These are phyloP conservation scores for Astropecten irregularis DNA, from an alignment of 53 echinoderm and acorn worm species.

Conservation along the genomic window DNA sequence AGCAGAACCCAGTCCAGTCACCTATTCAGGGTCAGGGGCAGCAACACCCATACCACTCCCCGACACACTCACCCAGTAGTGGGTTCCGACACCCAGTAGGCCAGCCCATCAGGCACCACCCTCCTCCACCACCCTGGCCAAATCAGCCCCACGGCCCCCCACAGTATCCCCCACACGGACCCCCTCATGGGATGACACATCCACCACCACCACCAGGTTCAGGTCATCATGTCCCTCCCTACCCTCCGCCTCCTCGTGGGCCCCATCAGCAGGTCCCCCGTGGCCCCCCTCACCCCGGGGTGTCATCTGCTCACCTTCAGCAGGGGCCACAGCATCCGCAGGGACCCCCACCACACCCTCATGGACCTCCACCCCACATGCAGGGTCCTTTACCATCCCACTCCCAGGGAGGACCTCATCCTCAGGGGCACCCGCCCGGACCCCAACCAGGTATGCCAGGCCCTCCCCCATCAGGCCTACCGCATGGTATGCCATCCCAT, in stretches of 20 bases:
- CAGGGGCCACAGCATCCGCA: slow-evolving; percentile 53
- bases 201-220: slow-evolving; percentile 33
- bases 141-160: slow-evolving; percentile 45
- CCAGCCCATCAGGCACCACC: slow-evolving; percentile 45
- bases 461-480: slow-evolving; percentile 23
- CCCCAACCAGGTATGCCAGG: slow-evolving; percentile 49
- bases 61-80: slow-evolving; percentile 49
- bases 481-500: slow-evolving; percentile 59
- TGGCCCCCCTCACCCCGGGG: slow-evolving; percentile 19
- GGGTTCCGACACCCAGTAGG: slow-evolving; percentile 49
- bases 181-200: slow-evolving; percentile 49
- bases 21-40: slow-evolving; percentile 7
- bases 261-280: slow-evolving; percentile 53
- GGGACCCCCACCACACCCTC: slow-evolving; percentile 53
- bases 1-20: slow-evolving; percentile 63
- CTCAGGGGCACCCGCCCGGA: slow-evolving; percentile 44
- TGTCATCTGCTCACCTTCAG: slow-evolving; percentile 50
- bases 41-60: slow-evolving; percentile 32
- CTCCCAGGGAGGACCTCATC: slow-evolving; percentile 36
- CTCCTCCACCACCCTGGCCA: slow-evolving; percentile 44
- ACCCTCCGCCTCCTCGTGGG: slow-evolving; percentile 59
- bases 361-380: background rate
- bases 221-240: slow-evolving; percentile 41
- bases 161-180: slow-evolving; percentile 39
- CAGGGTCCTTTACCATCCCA: slow-evolving; percentile 42